Percentiles rank a stretch among this genome's conserved stretches.
Evolutionary conservation across 2,888 invertebrate genomes (phyloP).

Genomic region (Sesia bembeciformis): DNA sequence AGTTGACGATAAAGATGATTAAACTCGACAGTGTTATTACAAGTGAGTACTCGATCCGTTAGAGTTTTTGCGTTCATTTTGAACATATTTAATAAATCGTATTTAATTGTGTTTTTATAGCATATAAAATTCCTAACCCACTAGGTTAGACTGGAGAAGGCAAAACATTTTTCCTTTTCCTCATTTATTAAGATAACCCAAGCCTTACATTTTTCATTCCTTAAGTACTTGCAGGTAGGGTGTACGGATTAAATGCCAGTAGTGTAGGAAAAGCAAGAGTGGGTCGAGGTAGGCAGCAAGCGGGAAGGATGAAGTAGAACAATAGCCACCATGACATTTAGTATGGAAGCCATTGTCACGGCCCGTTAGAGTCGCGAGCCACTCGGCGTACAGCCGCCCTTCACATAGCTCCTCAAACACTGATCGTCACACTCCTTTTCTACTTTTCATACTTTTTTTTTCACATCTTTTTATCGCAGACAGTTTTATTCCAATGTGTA

Average conservation of each 20-base stretch:
- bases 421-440: constrained; percentile 33
- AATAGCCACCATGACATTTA: constrained; percentile 73
- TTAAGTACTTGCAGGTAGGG: constrained; percentile 41
- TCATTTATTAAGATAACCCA: no score
- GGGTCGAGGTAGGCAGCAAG: constrained; percentile 23
- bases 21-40: constrained; percentile 9
- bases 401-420: constrained; percentile 45
- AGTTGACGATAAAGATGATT: constrained; percentile 28
- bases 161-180: no score
- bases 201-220: background rate
- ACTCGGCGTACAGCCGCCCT: constrained; percentile 54
- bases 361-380: constrained; percentile 58
- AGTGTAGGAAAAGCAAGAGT: constrained; percentile 36
- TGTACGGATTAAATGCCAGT: constrained; percentile 58
- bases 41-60: no score
- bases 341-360: constrained; percentile 71
- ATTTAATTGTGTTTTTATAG: no score
- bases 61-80: no score
- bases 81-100: no score
- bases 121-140: no score
- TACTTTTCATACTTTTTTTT: constrained; percentile 21
- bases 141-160: no score
- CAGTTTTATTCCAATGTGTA: constrained; percentile 15
- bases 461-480: constrained; percentile 21
- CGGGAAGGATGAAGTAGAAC: constrained; percentile 42